Base-by-base conservation (phyloP, 2,113 vertebrate species). In the Oryzias celebensis region DNA sequence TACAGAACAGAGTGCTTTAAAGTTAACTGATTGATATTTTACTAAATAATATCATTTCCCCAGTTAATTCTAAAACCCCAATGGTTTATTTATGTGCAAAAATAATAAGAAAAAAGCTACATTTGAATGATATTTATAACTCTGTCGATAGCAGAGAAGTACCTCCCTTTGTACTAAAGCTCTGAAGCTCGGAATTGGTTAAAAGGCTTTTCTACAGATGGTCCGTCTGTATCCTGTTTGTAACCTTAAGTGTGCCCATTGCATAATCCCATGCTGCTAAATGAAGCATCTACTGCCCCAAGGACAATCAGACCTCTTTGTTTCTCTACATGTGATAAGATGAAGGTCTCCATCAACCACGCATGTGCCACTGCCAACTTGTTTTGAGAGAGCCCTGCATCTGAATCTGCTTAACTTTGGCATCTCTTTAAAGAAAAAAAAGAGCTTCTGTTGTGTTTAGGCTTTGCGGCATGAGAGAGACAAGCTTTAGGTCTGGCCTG, bases 181-280 rank as follows among this genome's bases (percentile, higher is more conserved):
- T 41, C 23, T 47, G 46, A 17, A 44, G 64, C 18, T 48, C 50
- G 49, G 64, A 67, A 60, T 73, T 68, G 65, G 54, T 66, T 49
- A 55, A 5, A n/a, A 17, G 15, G 7, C 8, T 12, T 73, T 58
- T 66, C 68, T 62, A 50, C 54, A 36, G 18, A 6, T 6, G 5
- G 49, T 52, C 62, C 62, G 68, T 71, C 58, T 65, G 73, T 80
- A 82, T 75, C 73, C 75, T 62, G 58, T 71, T 78, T 63, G 57
- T 67, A 71, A 57, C 46, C 53, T 72, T 61, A 75, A 81, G 73
- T 71, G 71, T 60, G 61, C 76, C 62, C 52, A 14, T 36, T 65
- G 64, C 57, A 65, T 56, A 68, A 71, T 18, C 46, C 58, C 13
- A 26, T 20, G 7, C 18, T 47, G 36, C 57, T 41, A 48, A 58